Conservation (phyloP, 2,113 vertebrate species). For the Elanus axillaris region DNA sequence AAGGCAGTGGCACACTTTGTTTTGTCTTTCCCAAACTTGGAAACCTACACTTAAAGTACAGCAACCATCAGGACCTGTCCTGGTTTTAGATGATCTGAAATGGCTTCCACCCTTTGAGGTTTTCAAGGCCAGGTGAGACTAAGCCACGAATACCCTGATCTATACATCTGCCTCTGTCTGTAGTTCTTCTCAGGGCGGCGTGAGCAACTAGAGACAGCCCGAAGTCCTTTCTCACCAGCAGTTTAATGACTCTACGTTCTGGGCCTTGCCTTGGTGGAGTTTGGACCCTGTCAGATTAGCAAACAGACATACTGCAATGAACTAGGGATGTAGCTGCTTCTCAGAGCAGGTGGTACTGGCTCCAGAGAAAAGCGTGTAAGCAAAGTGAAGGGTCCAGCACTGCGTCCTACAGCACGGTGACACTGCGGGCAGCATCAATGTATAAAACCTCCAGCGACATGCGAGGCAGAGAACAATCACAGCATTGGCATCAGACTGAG, state of each 20-base stretch:
- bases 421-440: not conserved
- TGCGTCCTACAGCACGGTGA: not conserved
- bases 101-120: not conserved
- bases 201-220: not conserved
- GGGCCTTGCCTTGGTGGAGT: not conserved
- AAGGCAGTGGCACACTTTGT: not conserved
- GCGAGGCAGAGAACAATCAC: not conserved
- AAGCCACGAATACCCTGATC: not conserved
- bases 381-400: not conserved
- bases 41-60: not conserved
- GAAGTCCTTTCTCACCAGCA: not conserved
- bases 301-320: not conserved
- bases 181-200: not conserved
- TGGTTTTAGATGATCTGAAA: not conserved
- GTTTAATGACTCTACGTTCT: not conserved
- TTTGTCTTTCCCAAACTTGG: not conserved
- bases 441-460: not conserved
- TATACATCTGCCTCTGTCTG: not conserved
- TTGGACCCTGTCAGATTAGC: not conserved
- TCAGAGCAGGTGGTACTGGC: not conserved
- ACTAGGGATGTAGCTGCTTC: not conserved
- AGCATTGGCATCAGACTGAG: not conserved
- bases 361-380: not conserved
- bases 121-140: not conserved
- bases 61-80: not conserved